A percentile compares a stretch with the other conserved stretches of the same genome.
Conservation (phyloP, 1,140 invertebrate genomes). For the Calliphora vicina region DNA sequence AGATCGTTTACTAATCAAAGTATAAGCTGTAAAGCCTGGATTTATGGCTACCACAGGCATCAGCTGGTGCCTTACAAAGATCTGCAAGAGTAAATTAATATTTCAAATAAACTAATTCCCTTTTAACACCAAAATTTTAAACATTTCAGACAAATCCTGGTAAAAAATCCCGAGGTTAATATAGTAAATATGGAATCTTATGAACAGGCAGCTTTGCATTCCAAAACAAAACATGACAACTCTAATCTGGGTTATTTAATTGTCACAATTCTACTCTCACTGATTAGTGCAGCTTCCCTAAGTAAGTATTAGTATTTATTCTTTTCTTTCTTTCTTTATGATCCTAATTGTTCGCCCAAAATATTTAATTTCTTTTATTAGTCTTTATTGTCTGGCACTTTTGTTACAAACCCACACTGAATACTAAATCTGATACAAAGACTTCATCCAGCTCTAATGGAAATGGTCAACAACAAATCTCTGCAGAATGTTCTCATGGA, state of each 20-base stretch:
- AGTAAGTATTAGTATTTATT: background rate
- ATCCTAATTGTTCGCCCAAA: background rate
- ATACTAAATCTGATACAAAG: background rate
- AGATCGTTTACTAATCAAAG: background rate
- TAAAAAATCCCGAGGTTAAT: background rate
- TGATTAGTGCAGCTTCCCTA: background rate
- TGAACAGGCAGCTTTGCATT: background rate
- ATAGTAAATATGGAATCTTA: slow-evolving; percentile 12
- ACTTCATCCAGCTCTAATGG: background rate
- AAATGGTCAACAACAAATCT: too few relatives aligned
- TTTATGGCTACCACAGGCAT: slow-evolving; percentile 2
- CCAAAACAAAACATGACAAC: too few relatives aligned
- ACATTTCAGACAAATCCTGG: slow-evolving; percentile 12
- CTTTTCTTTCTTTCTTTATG: background rate
- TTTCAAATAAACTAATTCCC: background rate
- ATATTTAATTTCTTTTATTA: background rate
- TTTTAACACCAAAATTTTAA: background rate
- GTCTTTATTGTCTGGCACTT: slow-evolving; percentile 1
- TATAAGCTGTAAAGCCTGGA: slow-evolving; percentile 19
- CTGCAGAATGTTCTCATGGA: slow-evolving; percentile 11
- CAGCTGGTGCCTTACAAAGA: background rate
- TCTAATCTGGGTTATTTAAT: slow-evolving; percentile 1
- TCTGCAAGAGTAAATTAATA: slow-evolving; percentile 20
- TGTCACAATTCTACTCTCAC: background rate
- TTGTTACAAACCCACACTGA: background rate